A percentile compares a stretch with the other conserved stretches of the same genome.
Evolutionary conservation across 1,140 invertebrate species (phyloP).

Genomic region (Neuroterus valhalla): DNA sequence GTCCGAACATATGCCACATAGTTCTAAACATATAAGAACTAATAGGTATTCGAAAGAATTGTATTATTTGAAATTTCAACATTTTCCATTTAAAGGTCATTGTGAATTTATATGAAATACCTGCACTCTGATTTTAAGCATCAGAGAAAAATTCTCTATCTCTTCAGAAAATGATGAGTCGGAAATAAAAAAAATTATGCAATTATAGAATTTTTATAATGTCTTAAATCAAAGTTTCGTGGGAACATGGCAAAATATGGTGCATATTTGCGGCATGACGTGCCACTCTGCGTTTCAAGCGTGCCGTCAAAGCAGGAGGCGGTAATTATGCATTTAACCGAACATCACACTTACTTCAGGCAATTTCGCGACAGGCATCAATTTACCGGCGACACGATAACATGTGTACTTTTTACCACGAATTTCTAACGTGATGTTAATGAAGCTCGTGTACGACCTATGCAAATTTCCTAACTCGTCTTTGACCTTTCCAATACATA

Average conservation of each 20-base stretch:
- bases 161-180: not conserved
- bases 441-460: constrained; percentile 59
- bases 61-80: no score
- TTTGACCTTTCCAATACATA: constrained; percentile 33
- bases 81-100: no score
- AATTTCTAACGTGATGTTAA: constrained; percentile 32
- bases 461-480: constrained; percentile 57
- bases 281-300: constrained; percentile 36
- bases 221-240: not conserved
- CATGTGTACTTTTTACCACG: constrained; percentile 6
- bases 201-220: not conserved
- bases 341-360: constrained; percentile 54
- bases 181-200: constrained; percentile 3
- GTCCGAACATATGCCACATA: no score
- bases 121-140: no score
- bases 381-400: constrained; percentile 41
- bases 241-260: constrained; percentile 48
- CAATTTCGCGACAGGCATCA: constrained; percentile 50
- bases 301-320: constrained; percentile 33
- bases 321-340: constrained; percentile 27
- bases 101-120: no score
- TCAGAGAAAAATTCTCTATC: not conserved
- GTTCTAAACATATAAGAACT: no score
- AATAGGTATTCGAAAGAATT: no score
- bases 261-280: constrained; percentile 23